Evolutionary conservation across 2,113 vertebrate species (phyloP).

Genomic region (Rallus limicola): DNA sequence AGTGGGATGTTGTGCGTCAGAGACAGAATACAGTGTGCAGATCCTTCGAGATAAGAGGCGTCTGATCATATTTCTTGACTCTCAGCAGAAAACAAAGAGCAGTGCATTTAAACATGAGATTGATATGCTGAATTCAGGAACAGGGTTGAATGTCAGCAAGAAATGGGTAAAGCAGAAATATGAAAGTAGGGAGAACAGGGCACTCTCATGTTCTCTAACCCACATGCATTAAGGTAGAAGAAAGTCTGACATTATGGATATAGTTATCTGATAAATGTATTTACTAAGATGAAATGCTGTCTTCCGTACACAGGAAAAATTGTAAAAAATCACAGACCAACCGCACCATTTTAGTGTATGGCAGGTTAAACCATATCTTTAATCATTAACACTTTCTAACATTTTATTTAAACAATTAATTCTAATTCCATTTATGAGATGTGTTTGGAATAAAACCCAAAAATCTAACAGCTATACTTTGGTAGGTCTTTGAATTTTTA

Average conservation of each 20-base stretch:
- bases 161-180: background rate
- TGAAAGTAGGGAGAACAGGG: background rate
- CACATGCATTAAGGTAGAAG: background rate
- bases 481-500: background rate
- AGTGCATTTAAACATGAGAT: slow-evolving; percentile 25
- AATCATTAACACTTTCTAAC: background rate
- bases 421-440: background rate
- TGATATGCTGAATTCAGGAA: slow-evolving; percentile 31
- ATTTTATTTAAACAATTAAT: background rate
- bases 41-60: slow-evolving; percentile 54
- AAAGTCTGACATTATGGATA: background rate
- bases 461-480: rapidly evolving
- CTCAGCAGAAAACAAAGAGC: slow-evolving; percentile 45
- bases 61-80: slow-evolving; percentile 64
- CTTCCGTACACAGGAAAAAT: background rate
- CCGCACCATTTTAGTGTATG: background rate
- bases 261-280: background rate
- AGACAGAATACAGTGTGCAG: slow-evolving; percentile 48
- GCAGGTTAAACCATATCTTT: background rate
- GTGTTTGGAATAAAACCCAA: background rate
- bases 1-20: slow-evolving; percentile 56
- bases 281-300: background rate
- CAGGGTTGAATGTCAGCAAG: slow-evolving; percentile 30
- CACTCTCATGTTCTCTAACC: background rate
- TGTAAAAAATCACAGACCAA: background rate